Evolutionary conservation across 2,113 vertebrate genomes (phyloP).

Genomic region (Silurus glanis): DNA sequence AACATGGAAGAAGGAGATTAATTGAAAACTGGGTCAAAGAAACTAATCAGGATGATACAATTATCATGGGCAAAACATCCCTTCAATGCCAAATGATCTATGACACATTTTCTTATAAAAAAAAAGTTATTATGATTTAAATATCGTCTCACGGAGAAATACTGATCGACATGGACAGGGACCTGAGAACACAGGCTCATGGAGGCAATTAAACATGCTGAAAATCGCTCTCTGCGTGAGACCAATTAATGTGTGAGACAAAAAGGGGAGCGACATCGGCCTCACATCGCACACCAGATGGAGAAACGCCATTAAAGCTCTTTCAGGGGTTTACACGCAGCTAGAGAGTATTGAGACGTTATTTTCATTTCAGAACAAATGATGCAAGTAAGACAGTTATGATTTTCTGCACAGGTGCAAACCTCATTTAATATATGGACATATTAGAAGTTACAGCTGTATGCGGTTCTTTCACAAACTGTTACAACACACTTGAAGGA

Average conservation of each 20-base stretch:
- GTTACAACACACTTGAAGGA: too few species aligned
- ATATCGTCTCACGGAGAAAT: neutral
- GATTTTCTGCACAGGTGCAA: neutral
- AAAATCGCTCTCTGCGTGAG: neutral
- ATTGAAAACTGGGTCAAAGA: slow-evolving; percentile 21
- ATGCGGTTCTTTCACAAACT: too few species aligned
- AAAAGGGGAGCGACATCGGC: neutral
- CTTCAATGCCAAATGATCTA: too few species aligned
- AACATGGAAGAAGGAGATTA: neutral
- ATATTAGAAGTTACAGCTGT: too few species aligned
- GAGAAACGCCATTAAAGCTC: neutral
- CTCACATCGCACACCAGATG: neutral
- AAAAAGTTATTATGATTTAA: too few species aligned
- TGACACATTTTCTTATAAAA: too few species aligned
- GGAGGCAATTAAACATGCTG: neutral
- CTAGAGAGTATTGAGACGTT: too few species aligned
- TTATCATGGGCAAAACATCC: neutral
- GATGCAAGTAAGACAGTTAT: neutral
- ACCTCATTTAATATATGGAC: neutral
- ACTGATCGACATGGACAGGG: neutral
- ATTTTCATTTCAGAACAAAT: neutral
- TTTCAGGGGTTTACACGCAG: neutral
- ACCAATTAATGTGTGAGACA: slow-evolving; percentile 1
- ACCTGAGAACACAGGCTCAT: neutral
- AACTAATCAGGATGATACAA: neutral